These are phyloP conservation scores for Limnephilus rhombicus DNA, from an alignment of 2,888 invertebrate species.

Conservation along the genomic window DNA sequence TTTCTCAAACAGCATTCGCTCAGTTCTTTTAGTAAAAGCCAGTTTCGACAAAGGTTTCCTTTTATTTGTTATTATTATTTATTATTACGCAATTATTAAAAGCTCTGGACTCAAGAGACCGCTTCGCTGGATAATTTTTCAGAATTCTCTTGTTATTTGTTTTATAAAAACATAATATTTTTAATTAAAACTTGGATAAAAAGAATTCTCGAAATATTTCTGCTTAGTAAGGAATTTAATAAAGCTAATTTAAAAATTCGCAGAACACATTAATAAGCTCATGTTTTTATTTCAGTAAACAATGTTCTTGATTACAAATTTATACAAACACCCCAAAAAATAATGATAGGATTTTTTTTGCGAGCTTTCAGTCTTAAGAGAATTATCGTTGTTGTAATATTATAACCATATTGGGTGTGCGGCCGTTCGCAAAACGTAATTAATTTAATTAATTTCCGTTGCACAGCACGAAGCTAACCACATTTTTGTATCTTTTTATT, in stretches of 20 bases:
- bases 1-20: not conserved
- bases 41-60: not conserved
- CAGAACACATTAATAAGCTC: not conserved
- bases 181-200: not conserved
- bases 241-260: not conserved
- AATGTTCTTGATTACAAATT: not conserved
- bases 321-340: not conserved
- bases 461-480: not conserved
- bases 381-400: not conserved
- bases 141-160: not conserved
- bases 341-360: not conserved
- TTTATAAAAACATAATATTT: not conserved
- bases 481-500: not conserved
- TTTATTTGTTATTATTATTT: too few relatives aligned
- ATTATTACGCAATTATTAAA: not conserved
- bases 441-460: not conserved
- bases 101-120: too few relatives aligned
- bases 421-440: not conserved
- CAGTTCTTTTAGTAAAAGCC: too few relatives aligned
- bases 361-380: not conserved
- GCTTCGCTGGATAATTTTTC: not conserved
- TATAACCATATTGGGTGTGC: not conserved
- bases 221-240: not conserved
- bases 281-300: not conserved
- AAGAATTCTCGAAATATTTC: not conserved